phyloP scores from a whole-genome alignment of 2,888 invertebrate species.

The Artemia sinica region DNA sequence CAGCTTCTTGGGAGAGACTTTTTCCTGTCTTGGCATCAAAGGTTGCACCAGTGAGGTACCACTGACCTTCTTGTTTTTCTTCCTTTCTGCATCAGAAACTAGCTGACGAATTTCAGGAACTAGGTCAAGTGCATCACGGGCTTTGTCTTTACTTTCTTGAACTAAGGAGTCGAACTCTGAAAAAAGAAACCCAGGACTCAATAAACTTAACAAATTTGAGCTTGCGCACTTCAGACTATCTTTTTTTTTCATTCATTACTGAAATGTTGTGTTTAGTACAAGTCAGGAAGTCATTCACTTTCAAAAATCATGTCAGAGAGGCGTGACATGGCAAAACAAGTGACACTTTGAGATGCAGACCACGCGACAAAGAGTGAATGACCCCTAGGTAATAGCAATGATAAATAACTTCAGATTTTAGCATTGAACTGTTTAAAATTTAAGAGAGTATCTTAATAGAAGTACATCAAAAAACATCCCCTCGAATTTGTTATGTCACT shows the following conservation, averaged over 20 bases:
- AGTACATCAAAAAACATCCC: too few relatives aligned
- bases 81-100: constrained; percentile 50
- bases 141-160: constrained; percentile 60
- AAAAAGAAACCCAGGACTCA: constrained; percentile 20
- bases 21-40: constrained; percentile 54
- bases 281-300: too few relatives aligned
- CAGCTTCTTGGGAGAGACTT: constrained; percentile 55
- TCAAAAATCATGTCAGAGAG: too few relatives aligned
- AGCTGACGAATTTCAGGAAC: constrained; percentile 54
- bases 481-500: too few relatives aligned
- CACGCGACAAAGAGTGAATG: too few relatives aligned
- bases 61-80: constrained; percentile 51
- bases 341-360: too few relatives aligned
- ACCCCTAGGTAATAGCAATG: too few relatives aligned
- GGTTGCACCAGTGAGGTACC: constrained; percentile 55
- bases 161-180: constrained; percentile 76
- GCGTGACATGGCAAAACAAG: too few relatives aligned
- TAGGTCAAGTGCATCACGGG: constrained; percentile 53
- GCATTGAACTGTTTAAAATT: too few relatives aligned
- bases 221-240: background rate
- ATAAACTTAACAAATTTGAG: background rate
- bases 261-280: background rate
- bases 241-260: background rate
- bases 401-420: too few relatives aligned
- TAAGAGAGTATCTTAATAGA: too few relatives aligned